phyloP scores from a whole-genome alignment of 2,113 vertebrate species.

The Orthonyx spaldingii region DNA sequence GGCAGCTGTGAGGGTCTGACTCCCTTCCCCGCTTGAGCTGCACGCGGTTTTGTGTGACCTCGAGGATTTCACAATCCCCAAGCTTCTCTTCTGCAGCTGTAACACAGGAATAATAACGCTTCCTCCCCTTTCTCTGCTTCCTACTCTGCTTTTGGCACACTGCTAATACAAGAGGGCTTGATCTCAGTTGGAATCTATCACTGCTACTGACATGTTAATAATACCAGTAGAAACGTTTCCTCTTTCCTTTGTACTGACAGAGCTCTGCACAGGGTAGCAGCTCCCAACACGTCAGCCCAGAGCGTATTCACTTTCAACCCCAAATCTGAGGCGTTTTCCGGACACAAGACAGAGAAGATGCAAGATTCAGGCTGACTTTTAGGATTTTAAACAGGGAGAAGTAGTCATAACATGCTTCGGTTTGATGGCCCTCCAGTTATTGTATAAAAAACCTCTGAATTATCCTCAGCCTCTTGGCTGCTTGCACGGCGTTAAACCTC shows the following conservation, averaged over 20 bases:
- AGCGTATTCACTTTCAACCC: constrained; percentile 50
- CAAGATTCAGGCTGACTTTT: constrained; percentile 48
- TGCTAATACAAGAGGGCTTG: constrained; percentile 32
- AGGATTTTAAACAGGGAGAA: constrained; percentile 37
- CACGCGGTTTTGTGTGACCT: not conserved
- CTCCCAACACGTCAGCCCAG: constrained; percentile 13
- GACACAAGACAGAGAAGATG: constrained; percentile 43
- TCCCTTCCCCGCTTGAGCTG: not conserved
- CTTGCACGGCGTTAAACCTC: not conserved
- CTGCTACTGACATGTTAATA: constrained; percentile 67
- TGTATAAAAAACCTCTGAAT: not conserved
- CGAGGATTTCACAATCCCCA: not conserved
- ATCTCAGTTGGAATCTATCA: constrained; percentile 65
- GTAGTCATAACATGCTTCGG: constrained; percentile 43
- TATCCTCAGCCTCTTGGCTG: constrained; percentile 42
- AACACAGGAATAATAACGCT: constrained; percentile 48
- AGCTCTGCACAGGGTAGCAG: not conserved
- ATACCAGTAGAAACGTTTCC: constrained; percentile 61
- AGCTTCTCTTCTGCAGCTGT: constrained; percentile 36
- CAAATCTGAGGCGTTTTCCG: constrained; percentile 38
- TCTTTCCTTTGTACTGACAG: constrained; percentile 42
- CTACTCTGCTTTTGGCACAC: constrained; percentile 51
- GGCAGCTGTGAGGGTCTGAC: not conserved
- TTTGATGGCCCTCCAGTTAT: constrained; percentile 47
- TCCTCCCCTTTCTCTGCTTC: constrained; percentile 54